Base-by-base conservation (phyloP, 2,113 vertebrate species). In the Colius striatus region DNA sequence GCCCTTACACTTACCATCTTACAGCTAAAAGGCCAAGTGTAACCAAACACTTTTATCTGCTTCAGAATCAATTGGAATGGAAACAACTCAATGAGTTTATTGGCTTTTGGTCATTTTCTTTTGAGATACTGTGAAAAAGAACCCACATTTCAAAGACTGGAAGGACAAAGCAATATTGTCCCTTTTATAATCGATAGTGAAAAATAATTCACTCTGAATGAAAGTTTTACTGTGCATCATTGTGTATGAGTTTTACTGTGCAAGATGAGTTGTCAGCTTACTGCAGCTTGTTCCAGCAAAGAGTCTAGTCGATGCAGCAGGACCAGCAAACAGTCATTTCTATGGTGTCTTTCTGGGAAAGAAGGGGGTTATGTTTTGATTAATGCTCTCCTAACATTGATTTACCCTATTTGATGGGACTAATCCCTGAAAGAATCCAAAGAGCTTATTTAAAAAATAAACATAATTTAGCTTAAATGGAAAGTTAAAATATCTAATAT, bases 1-100 rank as follows among this genome's bases (percentile, higher is more conserved):
- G 5, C 17, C 2, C 15, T 72, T 38, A n/a, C 7, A n/a, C 5
- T 8, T 34, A 29, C 5, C 0, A 2, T 8, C 15, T 68, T 70
- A 16, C 22, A 82, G 66, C 20, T 57, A 20, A 41, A 73, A 81
- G 17, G 30, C 8, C 11, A 57, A 4, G 4, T 23, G 9, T 19
- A 55, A 72, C 5, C 17, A 53, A 91, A 78, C 20, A 30, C 1
- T 6, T 50, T 76, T 41, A 32, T 43, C 29, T 41, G 10, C 26
- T 89, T 84, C 45, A 68, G 34, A 60, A 77, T 55, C 29, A 29
- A 41, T 0, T 7, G 13, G 4, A 5, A 54, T 62, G 48, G 17
- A 75, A 87, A 45, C 5, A 63, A 57, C 8, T 1, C 23, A 45
- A 13, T 55, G 43, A 47, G 13, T n/a, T 86, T 29, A 30, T 32